Evolutionary conservation across 2,113 vertebrate species (phyloP).

Genomic region (Callipepla squamata): DNA sequence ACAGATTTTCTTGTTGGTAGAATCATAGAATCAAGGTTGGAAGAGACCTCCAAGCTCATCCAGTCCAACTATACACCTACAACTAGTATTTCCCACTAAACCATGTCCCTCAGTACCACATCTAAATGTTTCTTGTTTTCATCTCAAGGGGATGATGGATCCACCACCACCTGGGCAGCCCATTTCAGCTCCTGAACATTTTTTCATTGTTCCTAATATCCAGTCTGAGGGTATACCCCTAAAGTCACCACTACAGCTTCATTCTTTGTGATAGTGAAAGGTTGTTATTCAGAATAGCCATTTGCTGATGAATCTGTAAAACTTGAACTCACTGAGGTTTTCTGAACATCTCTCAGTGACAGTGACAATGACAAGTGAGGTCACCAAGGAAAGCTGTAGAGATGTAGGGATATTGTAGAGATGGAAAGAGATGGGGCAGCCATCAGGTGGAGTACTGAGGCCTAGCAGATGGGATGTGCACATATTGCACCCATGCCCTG

Average conservation of each 20-base stretch:
- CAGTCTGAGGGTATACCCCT: not conserved
- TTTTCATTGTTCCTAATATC: too few relatives aligned
- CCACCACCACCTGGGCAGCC: too few relatives aligned
- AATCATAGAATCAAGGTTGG: too few relatives aligned
- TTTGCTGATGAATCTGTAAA: not conserved
- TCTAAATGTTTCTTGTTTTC: too few relatives aligned
- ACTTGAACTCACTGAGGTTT: accelerated
- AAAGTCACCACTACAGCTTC: not conserved
- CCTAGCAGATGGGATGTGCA: not conserved
- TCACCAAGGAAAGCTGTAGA: not conserved
- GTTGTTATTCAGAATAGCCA: accelerated
- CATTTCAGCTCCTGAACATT: too few relatives aligned
- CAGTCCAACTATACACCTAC: too few relatives aligned
- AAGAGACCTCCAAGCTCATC: too few relatives aligned
- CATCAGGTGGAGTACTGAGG: accelerated
- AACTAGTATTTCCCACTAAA: too few relatives aligned
- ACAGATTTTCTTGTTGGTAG: not conserved
- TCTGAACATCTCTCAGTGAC: not conserved
- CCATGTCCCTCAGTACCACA: too few relatives aligned
- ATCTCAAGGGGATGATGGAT: too few relatives aligned
- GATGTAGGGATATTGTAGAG: not conserved
- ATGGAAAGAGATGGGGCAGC: not conserved
- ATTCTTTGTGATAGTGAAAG: not conserved
- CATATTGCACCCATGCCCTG: accelerated
- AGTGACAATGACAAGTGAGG: not conserved